Conservation (phyloP, 2,888 invertebrate genomes). For the Azorinus chamasolen region DNA sequence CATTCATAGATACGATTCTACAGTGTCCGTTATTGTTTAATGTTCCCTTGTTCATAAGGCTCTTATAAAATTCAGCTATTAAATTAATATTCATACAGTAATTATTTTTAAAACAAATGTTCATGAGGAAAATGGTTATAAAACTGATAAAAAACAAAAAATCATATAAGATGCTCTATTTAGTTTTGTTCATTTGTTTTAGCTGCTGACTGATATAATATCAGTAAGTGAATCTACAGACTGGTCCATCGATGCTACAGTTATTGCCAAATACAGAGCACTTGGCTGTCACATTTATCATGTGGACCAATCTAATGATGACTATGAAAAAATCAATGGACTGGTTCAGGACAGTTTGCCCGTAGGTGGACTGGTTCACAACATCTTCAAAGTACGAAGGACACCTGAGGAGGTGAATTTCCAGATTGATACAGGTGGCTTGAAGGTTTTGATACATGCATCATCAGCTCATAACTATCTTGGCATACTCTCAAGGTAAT, state of each 20-base stretch:
- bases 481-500: slow-evolving; percentile 85
- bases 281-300: slow-evolving; percentile 76
- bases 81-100: no score
- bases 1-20: no score
- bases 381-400: slow-evolving; percentile 76
- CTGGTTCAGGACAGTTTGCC: not conserved
- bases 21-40: no score
- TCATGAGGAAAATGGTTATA: no score
- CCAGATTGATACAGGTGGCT: slow-evolving; percentile 69
- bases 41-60: no score
- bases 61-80: no score
- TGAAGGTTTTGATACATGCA: slow-evolving; percentile 80
- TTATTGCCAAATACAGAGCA: slow-evolving; percentile 81
- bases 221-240: slow-evolving; percentile 82
- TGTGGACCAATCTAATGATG: slow-evolving; percentile 57
- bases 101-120: no score
- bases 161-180: no score
- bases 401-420: slow-evolving; percentile 77
- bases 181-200: no score
- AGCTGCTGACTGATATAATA: slow-evolving; percentile 82
- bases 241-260: slow-evolving; percentile 75
- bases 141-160: no score
- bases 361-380: slow-evolving; percentile 39
- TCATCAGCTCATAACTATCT: slow-evolving; percentile 82
- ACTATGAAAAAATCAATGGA: slow-evolving; percentile 36